phyloP scores from a whole-genome alignment of 2,797 vertebrate genomes.

The Sciurus carolinensis region DNA sequence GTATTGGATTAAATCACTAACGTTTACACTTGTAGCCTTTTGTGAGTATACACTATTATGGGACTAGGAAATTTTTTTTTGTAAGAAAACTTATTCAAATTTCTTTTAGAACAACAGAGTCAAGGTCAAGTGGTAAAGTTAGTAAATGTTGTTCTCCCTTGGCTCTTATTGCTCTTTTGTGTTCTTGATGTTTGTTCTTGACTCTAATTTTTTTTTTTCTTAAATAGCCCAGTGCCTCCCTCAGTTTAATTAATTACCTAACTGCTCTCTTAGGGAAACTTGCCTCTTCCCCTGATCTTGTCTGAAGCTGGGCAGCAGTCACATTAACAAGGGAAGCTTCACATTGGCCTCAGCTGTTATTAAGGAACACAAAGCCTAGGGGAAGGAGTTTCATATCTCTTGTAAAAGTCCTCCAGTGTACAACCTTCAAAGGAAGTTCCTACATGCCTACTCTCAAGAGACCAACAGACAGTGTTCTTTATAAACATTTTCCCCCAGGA shows the following conservation, averaged over 20 bases:
- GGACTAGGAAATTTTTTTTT: background rate
- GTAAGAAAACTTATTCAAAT: background rate
- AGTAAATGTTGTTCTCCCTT: background rate
- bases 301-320: slow-evolving; percentile 3
- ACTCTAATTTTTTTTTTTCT: slow-evolving; percentile 65
- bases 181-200: slow-evolving; percentile 59
- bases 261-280: slow-evolving; percentile 61
- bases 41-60: background rate
- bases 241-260: slow-evolving; percentile 76
- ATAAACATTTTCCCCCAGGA: background rate
- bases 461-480: background rate
- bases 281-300: slow-evolving; percentile 56
- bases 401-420: slow-evolving; percentile 12
- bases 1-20: slow-evolving; percentile 5
- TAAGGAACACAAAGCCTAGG: background rate
- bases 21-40: background rate
- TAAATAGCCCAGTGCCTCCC: slow-evolving; percentile 65
- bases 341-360: background rate
- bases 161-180: background rate
- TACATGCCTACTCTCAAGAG: background rate
- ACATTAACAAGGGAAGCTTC: slow-evolving; percentile 54
- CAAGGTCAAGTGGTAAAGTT: background rate
- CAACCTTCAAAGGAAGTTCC: slow-evolving; percentile 3
- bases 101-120: background rate
- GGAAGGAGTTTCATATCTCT: background rate